Evolutionary conservation across 2,797 vertebrate species (phyloP).

Genomic region (Lepilemur ruficaudatus): DNA sequence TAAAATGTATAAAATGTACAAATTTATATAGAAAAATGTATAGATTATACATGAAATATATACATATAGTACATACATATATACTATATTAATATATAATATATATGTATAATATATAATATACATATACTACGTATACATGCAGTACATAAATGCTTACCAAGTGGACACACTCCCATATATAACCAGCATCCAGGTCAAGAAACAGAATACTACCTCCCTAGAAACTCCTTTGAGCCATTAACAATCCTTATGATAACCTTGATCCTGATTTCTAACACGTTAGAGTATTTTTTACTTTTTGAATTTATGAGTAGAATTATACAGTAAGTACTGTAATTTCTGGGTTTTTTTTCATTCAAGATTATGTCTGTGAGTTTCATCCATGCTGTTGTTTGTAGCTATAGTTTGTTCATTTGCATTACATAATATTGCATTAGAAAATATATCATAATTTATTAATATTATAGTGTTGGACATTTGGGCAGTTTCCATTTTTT

Average conservation of each 20-base stretch:
- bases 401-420: neutral
- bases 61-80: neutral
- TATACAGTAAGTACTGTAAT: neutral
- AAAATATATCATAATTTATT: neutral
- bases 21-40: neutral
- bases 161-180: neutral
- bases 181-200: neutral
- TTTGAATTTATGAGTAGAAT: neutral
- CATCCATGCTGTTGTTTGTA: neutral
- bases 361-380: neutral
- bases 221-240: neutral
- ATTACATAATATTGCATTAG: neutral
- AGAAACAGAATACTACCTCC: neutral
- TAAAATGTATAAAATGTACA: too few species aligned
- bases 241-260: neutral
- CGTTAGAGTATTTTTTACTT: neutral
- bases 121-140: neutral
- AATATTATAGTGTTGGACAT: neutral
- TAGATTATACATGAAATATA: neutral
- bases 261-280: conserved; percentile 22
- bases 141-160: neutral
- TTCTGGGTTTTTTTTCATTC: neutral
- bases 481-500: neutral
- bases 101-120: neutral
- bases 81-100: neutral